Evolutionary conservation across 2,113 vertebrate genomes (phyloP).

Genomic region (Myrmecophaga tridactyla): DNA sequence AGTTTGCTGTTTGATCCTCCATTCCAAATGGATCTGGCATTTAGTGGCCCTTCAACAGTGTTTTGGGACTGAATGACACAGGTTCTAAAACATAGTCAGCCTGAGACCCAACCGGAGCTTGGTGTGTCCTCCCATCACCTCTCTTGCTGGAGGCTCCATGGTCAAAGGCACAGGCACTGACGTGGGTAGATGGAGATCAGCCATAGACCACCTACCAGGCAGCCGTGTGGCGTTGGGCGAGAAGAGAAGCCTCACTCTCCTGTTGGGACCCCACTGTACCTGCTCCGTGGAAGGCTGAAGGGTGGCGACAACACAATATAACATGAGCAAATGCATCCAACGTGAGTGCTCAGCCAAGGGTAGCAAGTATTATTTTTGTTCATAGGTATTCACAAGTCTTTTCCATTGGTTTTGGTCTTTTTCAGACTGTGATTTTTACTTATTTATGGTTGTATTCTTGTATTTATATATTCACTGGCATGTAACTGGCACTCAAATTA

Average conservation of each 20-base stretch:
- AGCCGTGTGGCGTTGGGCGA: accelerated
- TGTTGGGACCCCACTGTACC: too few species aligned
- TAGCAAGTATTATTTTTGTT: too few species aligned
- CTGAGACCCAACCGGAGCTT: accelerated
- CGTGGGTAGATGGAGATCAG: accelerated
- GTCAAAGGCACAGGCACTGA: too few species aligned
- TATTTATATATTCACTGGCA: too few species aligned
- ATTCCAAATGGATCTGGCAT: accelerated
- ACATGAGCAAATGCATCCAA: accelerated
- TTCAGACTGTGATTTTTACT: accelerated
- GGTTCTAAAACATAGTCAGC: neutral
- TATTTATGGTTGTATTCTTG: accelerated
- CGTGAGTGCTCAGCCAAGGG: neutral
- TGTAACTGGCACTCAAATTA: neutral
- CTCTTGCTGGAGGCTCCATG: neutral
- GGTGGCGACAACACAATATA: accelerated
- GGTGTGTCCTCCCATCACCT: neutral
- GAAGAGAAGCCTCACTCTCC: too few species aligned
- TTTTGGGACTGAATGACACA: neutral
- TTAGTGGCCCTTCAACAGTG: neutral
- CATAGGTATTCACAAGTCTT: accelerated
- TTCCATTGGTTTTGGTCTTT: accelerated
- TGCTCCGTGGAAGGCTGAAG: accelerated
- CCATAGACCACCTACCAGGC: accelerated
- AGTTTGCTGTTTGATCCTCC: neutral